These are phyloP conservation scores for Onthophagus taurus DNA, from an alignment of 1,140 invertebrate genomes.

Conservation along the genomic window DNA sequence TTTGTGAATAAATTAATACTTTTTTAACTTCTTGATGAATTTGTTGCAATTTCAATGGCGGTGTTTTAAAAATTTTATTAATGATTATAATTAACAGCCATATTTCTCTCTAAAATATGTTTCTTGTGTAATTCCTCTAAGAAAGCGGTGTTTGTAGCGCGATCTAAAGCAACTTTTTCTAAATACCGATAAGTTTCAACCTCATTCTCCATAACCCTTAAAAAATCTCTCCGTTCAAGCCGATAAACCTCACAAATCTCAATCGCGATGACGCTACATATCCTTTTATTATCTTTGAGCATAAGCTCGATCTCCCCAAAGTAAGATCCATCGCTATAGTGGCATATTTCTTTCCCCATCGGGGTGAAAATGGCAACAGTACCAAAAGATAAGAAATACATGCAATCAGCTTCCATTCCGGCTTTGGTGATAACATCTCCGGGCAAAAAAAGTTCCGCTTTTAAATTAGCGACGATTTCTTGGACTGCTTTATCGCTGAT, in stretches of 20 bases:
- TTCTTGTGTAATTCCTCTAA: slow-evolving; percentile 26
- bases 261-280: slow-evolving; percentile 43
- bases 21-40: too few species aligned
- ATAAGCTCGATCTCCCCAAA: slow-evolving; percentile 38
- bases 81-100: too few species aligned
- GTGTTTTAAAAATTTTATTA: too few species aligned
- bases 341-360: slow-evolving; percentile 45
- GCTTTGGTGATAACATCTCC: slow-evolving; percentile 42
- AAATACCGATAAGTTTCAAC: slow-evolving; percentile 19
- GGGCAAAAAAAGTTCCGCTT: slow-evolving; percentile 26
- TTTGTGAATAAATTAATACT: too few species aligned
- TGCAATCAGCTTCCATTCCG: slow-evolving; percentile 45
- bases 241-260: slow-evolving; percentile 47
- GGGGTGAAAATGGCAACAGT: slow-evolving; percentile 49
- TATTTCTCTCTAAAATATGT: slow-evolving; percentile 7
- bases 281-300: slow-evolving; percentile 41
- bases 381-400: slow-evolving; percentile 49
- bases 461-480: slow-evolving; percentile 21
- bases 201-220: slow-evolving; percentile 20
- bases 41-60: too few species aligned
- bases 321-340: slow-evolving; percentile 31
- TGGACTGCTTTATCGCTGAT: slow-evolving; percentile 18
- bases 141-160: slow-evolving; percentile 18
- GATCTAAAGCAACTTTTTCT: slow-evolving; percentile 20
- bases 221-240: slow-evolving; percentile 40